Base-by-base conservation (phyloP, 2,113 vertebrate species). In the Prunella fulvescens region DNA sequence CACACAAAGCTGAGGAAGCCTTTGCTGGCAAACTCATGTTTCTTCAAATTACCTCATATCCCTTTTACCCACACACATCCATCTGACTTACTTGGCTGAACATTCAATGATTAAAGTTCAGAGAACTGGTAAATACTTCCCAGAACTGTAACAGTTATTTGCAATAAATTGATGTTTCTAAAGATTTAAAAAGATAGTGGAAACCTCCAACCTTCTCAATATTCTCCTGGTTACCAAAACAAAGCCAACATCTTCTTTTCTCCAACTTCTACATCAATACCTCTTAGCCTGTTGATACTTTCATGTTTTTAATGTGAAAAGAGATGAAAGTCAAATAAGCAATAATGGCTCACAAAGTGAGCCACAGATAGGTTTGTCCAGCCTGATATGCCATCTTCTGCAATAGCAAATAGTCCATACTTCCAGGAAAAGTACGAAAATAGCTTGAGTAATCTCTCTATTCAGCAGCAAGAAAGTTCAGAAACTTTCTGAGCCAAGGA, bases 61-160 rank as follows among this genome's bases (percentile, higher is more conserved):
- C 65, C 51, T 95, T 83, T 93, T 54, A 70, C 42, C 64, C 60
- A 47, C 51, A 58, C 42, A 80, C 39, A 69, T 22, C 54, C 58
- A 81, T 90, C 77, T 92, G 77, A 95, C 53, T 94, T 39, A 92
- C 67, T 86, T 91, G 81, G 69, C 73, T 81, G 77, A 37, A 77
- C 37, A 74, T 48, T 89, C 80, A 78, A 47, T 62, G 51, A 79
- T 83, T 80, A 28, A 69, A 93, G 26, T 44, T 72, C 58, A 82
- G 64, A 67, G 61, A 86, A 91, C 17, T 74, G 13, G 60, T 83
- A 88, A 93, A 93, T 58, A 90, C 66, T 83, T 90, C 28, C 44
- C 56, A 81, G 71, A 93, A 45, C 65, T 71, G 28, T 56, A 88
- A 84, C 33, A 77, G 78, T 51, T 94, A 54, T 29, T 94, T 78